Evolutionary conservation across 2,888 invertebrate genomes (phyloP).

Genomic region (Plebejus melissa): DNA sequence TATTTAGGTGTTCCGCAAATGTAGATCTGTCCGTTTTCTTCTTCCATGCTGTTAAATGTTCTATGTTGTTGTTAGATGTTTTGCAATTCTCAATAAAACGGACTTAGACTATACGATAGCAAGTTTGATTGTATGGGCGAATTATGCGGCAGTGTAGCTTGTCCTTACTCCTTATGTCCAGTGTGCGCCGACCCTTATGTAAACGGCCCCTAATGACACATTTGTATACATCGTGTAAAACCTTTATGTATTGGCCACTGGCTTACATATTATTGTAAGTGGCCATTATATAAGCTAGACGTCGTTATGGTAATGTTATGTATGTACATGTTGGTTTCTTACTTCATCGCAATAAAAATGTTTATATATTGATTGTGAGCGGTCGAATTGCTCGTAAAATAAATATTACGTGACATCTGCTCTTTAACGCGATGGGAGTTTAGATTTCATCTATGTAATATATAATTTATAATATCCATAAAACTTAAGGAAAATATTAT

Average conservation of each 20-base stretch:
- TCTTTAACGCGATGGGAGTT: neutral
- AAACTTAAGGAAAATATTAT: too few relatives aligned
- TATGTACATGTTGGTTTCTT: slow-evolving; percentile 4
- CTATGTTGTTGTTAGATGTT: too few relatives aligned
- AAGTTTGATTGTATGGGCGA: slow-evolving; percentile 61
- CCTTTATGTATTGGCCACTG: slow-evolving; percentile 3
- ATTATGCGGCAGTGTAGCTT: slow-evolving; percentile 48
- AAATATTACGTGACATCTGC: slow-evolving; percentile 5
- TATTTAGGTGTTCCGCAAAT: too few relatives aligned
- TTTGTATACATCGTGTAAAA: slow-evolving; percentile 12
- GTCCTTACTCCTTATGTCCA: slow-evolving; percentile 1
- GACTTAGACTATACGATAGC: slow-evolving; percentile 47
- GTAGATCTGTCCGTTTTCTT: too few relatives aligned
- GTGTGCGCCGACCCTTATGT: slow-evolving; percentile 2
- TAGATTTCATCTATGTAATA: neutral
- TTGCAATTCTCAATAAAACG: neutral
- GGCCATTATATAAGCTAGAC: neutral
- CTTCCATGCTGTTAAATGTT: too few relatives aligned
- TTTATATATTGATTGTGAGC: neutral
- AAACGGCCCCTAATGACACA: slow-evolving; percentile 27
- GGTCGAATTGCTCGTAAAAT: neutral
- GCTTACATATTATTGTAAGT: slow-evolving; percentile 22
- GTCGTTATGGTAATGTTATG: neutral
- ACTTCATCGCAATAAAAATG: slow-evolving; percentile 17
- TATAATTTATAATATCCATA: neutral